phyloP scores from a whole-genome alignment of 2,888 invertebrate genomes.

The Nowickia ferox region DNA sequence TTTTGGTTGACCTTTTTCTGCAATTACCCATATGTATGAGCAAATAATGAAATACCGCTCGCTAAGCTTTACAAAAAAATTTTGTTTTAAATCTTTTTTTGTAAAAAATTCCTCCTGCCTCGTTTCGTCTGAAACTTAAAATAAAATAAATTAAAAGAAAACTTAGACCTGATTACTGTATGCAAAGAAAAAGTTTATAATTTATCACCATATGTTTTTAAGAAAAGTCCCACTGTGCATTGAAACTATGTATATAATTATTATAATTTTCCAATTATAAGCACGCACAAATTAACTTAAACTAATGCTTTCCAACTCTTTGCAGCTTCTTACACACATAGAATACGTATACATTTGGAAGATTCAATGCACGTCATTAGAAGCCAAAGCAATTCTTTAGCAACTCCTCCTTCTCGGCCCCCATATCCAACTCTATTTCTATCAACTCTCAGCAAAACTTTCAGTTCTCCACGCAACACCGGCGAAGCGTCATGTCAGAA shows the following conservation, averaged over 20 bases:
- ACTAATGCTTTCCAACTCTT: constrained; percentile 36
- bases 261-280: background rate
- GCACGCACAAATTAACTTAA: constrained; percentile 21
- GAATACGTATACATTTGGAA: constrained; percentile 50
- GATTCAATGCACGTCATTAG: constrained; percentile 67
- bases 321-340: constrained; percentile 65
- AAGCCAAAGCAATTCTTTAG: constrained; percentile 48
- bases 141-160: too few relatives aligned
- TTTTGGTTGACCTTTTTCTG: too few relatives aligned
- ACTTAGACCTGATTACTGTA: too few relatives aligned
- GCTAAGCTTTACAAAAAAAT: too few relatives aligned
- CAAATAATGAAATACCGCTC: background rate
- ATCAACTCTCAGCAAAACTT: constrained; percentile 32
- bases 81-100: background rate
- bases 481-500: constrained; percentile 76
- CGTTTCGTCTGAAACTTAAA: too few relatives aligned
- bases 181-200: too few relatives aligned
- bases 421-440: constrained; percentile 17
- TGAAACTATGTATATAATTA: background rate
- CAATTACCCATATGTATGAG: too few relatives aligned
- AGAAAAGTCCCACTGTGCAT: background rate
- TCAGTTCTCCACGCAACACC: constrained; percentile 30
- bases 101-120: background rate
- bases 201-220: background rate
- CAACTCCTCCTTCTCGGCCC: constrained; percentile 51